A percentile compares a stretch with the other conserved stretches of the same genome.
These are phyloP conservation scores for Plutomurus gul DNA, from an alignment of 1,140 invertebrate species.

Conservation along the genomic window DNA sequence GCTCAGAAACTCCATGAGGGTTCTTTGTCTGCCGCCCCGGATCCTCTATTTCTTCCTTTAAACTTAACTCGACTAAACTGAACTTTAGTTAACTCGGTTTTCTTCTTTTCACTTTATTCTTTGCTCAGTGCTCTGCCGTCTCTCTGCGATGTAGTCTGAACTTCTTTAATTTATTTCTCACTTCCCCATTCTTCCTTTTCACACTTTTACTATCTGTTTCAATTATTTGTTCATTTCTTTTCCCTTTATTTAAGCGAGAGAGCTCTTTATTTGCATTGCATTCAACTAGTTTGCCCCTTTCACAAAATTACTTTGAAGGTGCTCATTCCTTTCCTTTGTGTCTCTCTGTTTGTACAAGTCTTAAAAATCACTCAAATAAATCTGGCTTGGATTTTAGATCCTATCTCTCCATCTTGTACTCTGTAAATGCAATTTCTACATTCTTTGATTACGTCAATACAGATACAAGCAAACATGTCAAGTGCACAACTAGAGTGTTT, in stretches of 20 bases:
- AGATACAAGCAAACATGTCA: no score
- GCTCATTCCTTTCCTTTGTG: no score
- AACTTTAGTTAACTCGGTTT: constrained; percentile 5
- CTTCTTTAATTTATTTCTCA: constrained; percentile 24
- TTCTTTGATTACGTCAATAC: no score
- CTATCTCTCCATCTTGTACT: no score
- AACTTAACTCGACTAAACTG: neutral
- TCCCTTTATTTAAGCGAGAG: neutral
- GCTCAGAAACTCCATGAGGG: constrained; percentile 22
- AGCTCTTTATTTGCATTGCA: neutral
- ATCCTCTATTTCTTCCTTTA: neutral
- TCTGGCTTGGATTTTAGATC: no score
- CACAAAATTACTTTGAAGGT: no score
- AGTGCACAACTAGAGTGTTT: no score
- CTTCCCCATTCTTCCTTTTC: constrained; percentile 16
- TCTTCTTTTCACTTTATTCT: constrained; percentile 29
- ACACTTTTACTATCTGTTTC: neutral
- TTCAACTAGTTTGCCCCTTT: neutral
- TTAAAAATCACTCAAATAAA: no score
- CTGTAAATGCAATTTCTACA: no score
- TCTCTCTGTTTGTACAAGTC: no score
- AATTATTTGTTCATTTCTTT: constrained; percentile 25
- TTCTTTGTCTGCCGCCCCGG: neutral
- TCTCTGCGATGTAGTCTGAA: neutral
- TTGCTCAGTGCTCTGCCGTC: neutral